These are phyloP conservation scores for Drosophila testacea DNA, from an alignment of 2,888 invertebrate genomes.

Conservation along the genomic window DNA sequence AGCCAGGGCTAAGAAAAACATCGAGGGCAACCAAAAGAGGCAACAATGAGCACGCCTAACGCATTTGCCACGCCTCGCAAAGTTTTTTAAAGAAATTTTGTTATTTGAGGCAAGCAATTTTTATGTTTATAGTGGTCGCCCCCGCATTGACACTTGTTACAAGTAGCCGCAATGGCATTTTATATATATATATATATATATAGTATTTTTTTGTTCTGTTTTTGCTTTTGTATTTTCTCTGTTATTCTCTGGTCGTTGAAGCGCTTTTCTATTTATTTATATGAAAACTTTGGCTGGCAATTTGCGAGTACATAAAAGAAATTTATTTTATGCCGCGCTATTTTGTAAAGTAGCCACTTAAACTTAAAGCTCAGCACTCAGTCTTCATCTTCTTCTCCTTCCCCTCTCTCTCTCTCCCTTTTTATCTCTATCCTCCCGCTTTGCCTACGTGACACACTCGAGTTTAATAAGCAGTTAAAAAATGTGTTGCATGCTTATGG, in stretches of 20 bases:
- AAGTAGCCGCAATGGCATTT: constrained; percentile 65
- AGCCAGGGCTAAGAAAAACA: constrained; percentile 29
- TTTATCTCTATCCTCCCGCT: not conserved
- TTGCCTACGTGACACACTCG: constrained; percentile 61
- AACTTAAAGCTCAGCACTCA: constrained; percentile 61
- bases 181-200: constrained; percentile 52
- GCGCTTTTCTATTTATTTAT: constrained; percentile 78
- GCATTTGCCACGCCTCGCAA: constrained; percentile 61
- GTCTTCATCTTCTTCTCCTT: not conserved
- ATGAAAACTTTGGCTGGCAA: constrained; percentile 77
- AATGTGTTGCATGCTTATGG: constrained; percentile 60
- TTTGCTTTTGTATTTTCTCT: constrained; percentile 29
- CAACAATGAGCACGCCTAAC: constrained; percentile 70
- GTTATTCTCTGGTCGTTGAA: constrained; percentile 52
- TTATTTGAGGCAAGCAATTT: constrained; percentile 56
- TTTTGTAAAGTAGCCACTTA: constrained; percentile 79
- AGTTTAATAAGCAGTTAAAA: constrained; percentile 71
- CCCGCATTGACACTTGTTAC: constrained; percentile 76
- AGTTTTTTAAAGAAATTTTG: constrained; percentile 66
- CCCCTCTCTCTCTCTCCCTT: not conserved
- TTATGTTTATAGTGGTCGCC: constrained; percentile 69
- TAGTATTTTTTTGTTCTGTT: constrained; percentile 25
- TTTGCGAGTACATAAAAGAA: constrained; percentile 81
- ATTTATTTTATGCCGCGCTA: constrained; percentile 77
- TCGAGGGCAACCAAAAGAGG: constrained; percentile 8